A percentile compares a stretch with the other conserved stretches of the same genome.
Conservation (phyloP, 2,797 vertebrate species). For the Perodicticus potto region DNA sequence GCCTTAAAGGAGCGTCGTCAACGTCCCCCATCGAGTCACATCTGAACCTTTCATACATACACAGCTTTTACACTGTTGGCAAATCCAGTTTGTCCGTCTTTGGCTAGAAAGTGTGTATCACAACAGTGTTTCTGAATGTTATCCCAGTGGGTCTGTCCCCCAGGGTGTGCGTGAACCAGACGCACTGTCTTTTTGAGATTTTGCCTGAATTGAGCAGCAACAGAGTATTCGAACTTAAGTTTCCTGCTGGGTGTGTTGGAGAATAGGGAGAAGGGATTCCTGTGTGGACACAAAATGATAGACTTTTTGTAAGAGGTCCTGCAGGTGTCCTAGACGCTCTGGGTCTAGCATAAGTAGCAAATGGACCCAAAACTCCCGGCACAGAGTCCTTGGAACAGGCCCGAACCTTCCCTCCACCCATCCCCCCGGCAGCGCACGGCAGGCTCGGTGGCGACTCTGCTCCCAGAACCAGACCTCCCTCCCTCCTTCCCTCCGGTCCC, state of each 20-base stretch:
- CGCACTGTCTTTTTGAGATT: neutral
- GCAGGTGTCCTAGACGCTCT: neutral
- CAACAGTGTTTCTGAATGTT: neutral
- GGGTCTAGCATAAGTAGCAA: slow-evolving; percentile 41
- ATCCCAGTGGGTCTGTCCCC: neutral
- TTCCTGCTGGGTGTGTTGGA: neutral
- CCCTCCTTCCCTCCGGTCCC: neutral
- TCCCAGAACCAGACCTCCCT: neutral
- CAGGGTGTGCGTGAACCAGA: neutral
- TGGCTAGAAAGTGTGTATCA: neutral
- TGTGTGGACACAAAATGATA: neutral
- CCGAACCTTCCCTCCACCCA: neutral
- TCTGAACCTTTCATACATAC: neutral
- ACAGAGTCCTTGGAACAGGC: neutral
- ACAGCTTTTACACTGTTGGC: neutral
- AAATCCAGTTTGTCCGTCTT: neutral
- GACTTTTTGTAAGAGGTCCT: slow-evolving; percentile 1
- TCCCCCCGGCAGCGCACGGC: neutral
- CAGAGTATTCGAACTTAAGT: neutral
- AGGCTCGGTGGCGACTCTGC: neutral
- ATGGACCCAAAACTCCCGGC: neutral
- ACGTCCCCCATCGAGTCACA: neutral
- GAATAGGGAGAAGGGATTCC: neutral
- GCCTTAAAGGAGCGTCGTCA: neutral
- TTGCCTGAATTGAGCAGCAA: neutral